Evolutionary conservation across 2,888 invertebrate genomes (phyloP), one percentile per base, ranked within the genome.

Genomic region (Drosophila maculinotata): DNA sequence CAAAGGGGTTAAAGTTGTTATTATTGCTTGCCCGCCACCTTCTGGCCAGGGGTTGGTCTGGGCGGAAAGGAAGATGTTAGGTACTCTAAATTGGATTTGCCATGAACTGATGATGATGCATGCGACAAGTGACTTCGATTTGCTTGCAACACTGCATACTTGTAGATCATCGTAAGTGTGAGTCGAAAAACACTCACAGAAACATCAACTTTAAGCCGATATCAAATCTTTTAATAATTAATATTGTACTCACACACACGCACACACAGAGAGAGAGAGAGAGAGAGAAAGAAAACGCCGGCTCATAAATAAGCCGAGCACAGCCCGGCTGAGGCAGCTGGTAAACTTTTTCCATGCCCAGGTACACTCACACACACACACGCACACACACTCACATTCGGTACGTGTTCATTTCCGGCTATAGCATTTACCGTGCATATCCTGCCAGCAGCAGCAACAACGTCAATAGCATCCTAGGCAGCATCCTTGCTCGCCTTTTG

Each of bases 401-500:
- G 88, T 67, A 86, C 84, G 88, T 81, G 80, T 81, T 81, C 80
- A 88, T 86, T 81, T 81, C 81, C 81, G 87, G 81, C 81, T 88
- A 65, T 69, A 79, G 69, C 81, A 68, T 83, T 88, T 81, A 86
- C 80, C 65, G 65, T 83, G 77, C 87, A 81, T 81, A 81, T 88
- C 87, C 87, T 74, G 83, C 47, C 64, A 48, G 31, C 52, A 54
- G 30, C 41, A 56, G 30, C 45, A 33, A 44, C 51, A 64, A 35
- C 8, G 15, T n/a, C 56, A 65, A 39, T 7, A 47, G 7, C 48
- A 39, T 33, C 23, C 72, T 65, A 72, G 72, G 38, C 66, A 76
- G 44, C 73, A 72, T 54, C 66, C 71, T 72, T 66, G 57, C 33
- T 41, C 26, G 52, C 30, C 35, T 38, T 48, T 54, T 39, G 33